Base-by-base conservation (phyloP, 2,888 invertebrate genomes). In the Caenorhabditis drosophilae region DNA sequence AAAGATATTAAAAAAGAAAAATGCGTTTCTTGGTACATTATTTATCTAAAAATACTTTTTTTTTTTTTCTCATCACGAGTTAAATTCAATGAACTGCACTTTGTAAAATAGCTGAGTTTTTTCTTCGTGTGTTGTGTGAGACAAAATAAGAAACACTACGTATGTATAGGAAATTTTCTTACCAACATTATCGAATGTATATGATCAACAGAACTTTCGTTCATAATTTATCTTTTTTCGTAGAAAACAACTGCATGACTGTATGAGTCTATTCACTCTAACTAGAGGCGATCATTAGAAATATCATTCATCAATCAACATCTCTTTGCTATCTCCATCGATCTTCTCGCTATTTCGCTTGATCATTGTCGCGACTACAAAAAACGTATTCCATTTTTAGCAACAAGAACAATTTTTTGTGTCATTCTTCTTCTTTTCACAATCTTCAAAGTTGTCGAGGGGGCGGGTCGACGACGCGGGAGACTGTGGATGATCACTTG, bases 221-320 rank as follows among this genome's bases (percentile, higher is more conserved):
- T n/a, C n/a, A n/a, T n/a, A n/a, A n/a, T n/a, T n/a, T n/a, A 31
- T 41, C 22, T 20, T n/a, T 42, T 51, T 41, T 1, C n/a, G 9
- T 9, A 20, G 44, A 23, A 49, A 49, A 38, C 36, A 16, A 31
- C 31, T 31, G 31, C 31, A 6, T 31, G 31, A 9, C 31, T 31
- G 6, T 12, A 9, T 9, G 31, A 12, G 12, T 49, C 49, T 36
- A 38, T 36, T 49, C 18, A 49, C 63, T 57, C 63, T 63, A 57
- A 63, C 57, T 54, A 62, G 36, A n/a, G 50, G 48, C 62, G 52
- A 62, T 44, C 49, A 63, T 57, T 57, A 63, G 63, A 63, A 49
- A 63, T 57, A 40, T 38, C 53, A 63, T 63, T 53, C 63, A 63
- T 63, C 63, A 53, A 44, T 40, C 35, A 22, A 20, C 53, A 53